Percentiles rank a stretch among this genome's conserved stretches.
Evolutionary conservation across 92 coral and sea anemone species (phyloP).

Genomic region (Umimayanthus kanabou): DNA sequence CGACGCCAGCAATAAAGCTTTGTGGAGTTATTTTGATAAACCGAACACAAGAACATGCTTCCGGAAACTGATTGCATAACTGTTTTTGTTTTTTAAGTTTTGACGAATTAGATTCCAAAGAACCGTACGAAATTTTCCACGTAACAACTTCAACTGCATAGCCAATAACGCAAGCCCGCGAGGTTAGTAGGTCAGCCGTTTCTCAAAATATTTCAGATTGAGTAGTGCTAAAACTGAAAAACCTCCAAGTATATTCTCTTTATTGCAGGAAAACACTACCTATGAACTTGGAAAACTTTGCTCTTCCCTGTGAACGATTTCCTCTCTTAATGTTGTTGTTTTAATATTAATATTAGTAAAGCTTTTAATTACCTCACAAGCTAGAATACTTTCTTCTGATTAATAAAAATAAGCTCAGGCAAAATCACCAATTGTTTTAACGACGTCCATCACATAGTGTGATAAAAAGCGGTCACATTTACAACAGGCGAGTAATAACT

Average conservation of each 20-base stretch:
- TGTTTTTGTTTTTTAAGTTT: background rate
- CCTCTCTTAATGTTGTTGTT: background rate
- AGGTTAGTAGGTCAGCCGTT: slow-evolving; percentile 18
- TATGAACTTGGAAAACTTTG: background rate
- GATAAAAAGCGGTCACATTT: background rate
- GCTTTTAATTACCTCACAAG: background rate
- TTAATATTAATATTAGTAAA: slow-evolving; percentile 24
- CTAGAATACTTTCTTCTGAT: background rate
- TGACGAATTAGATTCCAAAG: background rate
- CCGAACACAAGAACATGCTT: background rate
- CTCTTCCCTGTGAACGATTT: background rate
- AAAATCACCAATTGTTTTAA: background rate
- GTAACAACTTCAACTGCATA: background rate
- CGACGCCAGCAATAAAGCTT: slow-evolving; percentile 2
- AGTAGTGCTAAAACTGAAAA: background rate
- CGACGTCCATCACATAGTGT: background rate
- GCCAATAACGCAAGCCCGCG: slow-evolving; percentile 30
- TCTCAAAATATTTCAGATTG: slow-evolving; percentile 5
- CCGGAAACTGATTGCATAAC: slow-evolving; percentile 29
- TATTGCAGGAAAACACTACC: background rate
- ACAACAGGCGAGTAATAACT: background rate
- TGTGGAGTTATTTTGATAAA: slow-evolving; percentile 4
- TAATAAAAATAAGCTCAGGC: background rate
- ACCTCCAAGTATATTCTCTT: background rate
- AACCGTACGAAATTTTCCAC: background rate